These are phyloP conservation scores for Apamea sordens DNA, from an alignment of 2,888 invertebrate species.

Conservation along the genomic window DNA sequence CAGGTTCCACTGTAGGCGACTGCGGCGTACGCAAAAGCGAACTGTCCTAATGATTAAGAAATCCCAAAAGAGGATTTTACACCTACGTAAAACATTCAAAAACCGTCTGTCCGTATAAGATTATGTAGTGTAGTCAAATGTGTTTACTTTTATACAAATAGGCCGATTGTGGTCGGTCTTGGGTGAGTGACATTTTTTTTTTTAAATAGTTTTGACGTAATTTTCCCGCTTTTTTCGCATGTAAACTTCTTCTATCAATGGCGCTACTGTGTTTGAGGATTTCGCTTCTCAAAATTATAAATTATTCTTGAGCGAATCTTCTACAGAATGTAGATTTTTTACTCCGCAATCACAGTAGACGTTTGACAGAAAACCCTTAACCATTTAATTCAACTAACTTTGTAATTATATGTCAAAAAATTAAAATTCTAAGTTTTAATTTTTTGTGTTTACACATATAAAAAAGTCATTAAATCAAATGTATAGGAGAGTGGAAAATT, in stretches of 20 bases:
- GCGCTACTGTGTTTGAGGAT: constrained; percentile 18
- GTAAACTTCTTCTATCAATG: constrained; percentile 21
- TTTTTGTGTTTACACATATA: constrained; percentile 43
- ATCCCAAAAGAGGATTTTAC: constrained; percentile 68
- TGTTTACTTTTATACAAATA: constrained; percentile 50
- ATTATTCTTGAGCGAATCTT: constrained; percentile 1
- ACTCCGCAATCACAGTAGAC: constrained; percentile 18
- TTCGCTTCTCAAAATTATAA: constrained; percentile 1
- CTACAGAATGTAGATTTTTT: constrained; percentile 42
- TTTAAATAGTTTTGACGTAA: not conserved
- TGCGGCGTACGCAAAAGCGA: constrained; percentile 57
- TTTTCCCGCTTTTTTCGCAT: constrained; percentile 25
- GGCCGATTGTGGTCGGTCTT: constrained; percentile 56
- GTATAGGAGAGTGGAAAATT: constrained; percentile 22
- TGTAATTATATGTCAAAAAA: constrained; percentile 30
- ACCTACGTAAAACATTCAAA: constrained; percentile 63
- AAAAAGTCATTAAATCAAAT: constrained; percentile 49
- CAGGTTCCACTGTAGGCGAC: constrained; percentile 61
- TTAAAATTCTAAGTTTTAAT: constrained; percentile 30
- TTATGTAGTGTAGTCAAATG: constrained; percentile 1
- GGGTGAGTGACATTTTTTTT: not conserved
- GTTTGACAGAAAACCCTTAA: not conserved
- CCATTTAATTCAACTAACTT: constrained; percentile 33
- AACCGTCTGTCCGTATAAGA: constrained; percentile 47
- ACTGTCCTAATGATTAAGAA: constrained; percentile 52